These are phyloP conservation scores for Itoplectis maculator DNA, from an alignment of 2,888 invertebrate species.

Conservation along the genomic window DNA sequence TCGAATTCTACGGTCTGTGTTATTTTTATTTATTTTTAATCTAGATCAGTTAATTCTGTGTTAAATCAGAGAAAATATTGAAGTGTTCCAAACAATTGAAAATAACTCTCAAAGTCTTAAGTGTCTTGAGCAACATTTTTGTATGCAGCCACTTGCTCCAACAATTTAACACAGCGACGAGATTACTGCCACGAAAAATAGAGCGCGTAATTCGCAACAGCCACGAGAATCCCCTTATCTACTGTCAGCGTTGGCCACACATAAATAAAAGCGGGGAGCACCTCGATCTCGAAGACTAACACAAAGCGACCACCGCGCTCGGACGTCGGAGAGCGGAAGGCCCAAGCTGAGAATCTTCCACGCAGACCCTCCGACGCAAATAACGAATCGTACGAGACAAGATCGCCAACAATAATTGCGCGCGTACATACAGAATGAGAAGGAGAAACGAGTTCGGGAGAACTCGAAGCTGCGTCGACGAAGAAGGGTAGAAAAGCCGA, in stretches of 20 bases:
- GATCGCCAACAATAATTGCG: conserved; percentile 79
- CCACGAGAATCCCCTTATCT: conserved; percentile 56
- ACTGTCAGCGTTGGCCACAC: conserved; percentile 22
- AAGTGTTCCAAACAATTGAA: no score
- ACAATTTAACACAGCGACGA: neutral
- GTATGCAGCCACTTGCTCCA: no score
- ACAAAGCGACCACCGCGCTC: conserved; percentile 1
- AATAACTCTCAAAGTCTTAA: no score
- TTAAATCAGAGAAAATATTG: no score
- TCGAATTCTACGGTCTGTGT: conserved; percentile 11
- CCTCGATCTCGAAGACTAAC: conserved; percentile 2
- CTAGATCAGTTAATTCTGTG: no score
- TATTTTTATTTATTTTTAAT: conserved; percentile 18
- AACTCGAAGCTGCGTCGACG: conserved; percentile 31
- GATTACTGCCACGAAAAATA: neutral
- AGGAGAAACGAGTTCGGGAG: conserved; percentile 53
- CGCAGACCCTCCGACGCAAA: conserved; percentile 58
- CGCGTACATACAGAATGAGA: conserved; percentile 76
- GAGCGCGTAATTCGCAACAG: conserved; percentile 16
- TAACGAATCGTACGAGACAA: conserved; percentile 77
- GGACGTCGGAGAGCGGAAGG: conserved; percentile 3
- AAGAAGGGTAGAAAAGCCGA: conserved; percentile 24
- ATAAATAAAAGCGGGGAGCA: neutral
- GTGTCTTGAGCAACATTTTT: no score
- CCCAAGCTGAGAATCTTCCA: conserved; percentile 21